Conservation (phyloP, 92 coral and sea anemone genomes). For the Epizoanthus rinbou region DNA sequence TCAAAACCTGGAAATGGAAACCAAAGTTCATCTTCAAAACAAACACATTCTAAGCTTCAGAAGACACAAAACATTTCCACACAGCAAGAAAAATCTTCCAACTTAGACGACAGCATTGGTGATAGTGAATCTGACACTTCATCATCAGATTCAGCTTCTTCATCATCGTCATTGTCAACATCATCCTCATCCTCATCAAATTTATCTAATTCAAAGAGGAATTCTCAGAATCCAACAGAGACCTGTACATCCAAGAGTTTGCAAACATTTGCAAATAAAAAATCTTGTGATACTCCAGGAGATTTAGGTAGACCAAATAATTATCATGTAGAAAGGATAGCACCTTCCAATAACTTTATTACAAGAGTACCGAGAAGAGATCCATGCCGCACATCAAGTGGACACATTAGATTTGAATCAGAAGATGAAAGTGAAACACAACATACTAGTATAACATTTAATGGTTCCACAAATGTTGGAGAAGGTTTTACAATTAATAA, state of each 20-base stretch:
- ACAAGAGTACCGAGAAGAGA: background rate
- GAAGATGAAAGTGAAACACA: constrained; percentile 46
- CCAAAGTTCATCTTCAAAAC: background rate
- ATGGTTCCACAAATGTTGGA: background rate
- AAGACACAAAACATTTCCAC: background rate
- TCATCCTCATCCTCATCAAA: constrained; percentile 15
- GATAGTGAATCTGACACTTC: constrained; percentile 10
- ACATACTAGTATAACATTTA: background rate
- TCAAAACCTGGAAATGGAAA: background rate
- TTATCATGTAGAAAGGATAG: no score
- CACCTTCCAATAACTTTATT: no score
- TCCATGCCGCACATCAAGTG: constrained; percentile 1
- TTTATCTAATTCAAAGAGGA: background rate
- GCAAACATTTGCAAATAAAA: background rate
- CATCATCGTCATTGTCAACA: constrained; percentile 33
- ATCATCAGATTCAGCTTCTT: constrained; percentile 38
- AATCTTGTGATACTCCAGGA: background rate
- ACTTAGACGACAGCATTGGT: no score
- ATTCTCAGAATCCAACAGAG: no score
- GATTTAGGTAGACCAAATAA: no score
- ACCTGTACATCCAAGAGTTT: no score
- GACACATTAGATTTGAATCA: constrained; percentile 83
- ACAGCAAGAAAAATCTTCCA: background rate
- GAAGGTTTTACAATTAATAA: constrained; percentile 10
- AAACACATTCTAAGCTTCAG: background rate